Conservation (phyloP, 2,797 vertebrate genomes). For the Hozukius guyotensis region DNA sequence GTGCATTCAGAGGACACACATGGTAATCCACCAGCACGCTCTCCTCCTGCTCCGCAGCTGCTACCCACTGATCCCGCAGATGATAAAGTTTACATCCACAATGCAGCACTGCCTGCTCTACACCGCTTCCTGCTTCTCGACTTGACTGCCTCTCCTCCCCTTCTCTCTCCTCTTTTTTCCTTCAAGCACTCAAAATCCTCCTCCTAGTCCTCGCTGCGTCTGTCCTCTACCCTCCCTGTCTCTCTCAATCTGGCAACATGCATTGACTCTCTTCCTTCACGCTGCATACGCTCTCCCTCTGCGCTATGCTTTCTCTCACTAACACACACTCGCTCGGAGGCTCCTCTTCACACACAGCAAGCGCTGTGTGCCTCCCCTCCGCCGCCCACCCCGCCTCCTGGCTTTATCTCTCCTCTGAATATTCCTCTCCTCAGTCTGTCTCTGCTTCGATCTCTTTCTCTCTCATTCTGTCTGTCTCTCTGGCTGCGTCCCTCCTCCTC, state of each 20-base stretch:
- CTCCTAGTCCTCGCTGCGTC: conserved; percentile 1
- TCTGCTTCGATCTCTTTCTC: conserved; percentile 38
- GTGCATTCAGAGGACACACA: conserved; percentile 78
- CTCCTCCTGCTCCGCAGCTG: conserved; percentile 63
- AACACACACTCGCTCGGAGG: conserved; percentile 40
- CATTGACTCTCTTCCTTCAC: conserved; percentile 45
- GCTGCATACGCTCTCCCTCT: conserved; percentile 54
- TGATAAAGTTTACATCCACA: conserved; percentile 87
- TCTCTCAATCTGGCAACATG: conserved; percentile 54
- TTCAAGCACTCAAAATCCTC: conserved; percentile 5
- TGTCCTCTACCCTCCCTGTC: conserved; percentile 40
- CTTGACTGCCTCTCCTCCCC: conserved; percentile 36
- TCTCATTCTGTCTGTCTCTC: conserved; percentile 1
- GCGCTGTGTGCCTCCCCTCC: conserved; percentile 17
- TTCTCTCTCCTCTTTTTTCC: conserved; percentile 6
- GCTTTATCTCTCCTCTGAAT: conserved; percentile 64
- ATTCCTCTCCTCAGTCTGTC: conserved; percentile 49
- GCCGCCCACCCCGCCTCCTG: conserved; percentile 59
- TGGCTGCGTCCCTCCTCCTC: conserved; percentile 51
- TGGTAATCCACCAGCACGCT: conserved; percentile 70
- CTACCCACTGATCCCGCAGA: conserved; percentile 61
- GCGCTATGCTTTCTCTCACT: conserved; percentile 44
- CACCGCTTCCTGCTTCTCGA: conserved; percentile 18
- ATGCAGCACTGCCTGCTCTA: conserved; percentile 42
- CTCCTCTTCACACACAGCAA: conserved; percentile 41